Percentiles rank a stretch among this genome's conserved stretches.
Evolutionary conservation across 2,888 invertebrate genomes (phyloP).

Genomic region (Eristalinus sepulchralis): DNA sequence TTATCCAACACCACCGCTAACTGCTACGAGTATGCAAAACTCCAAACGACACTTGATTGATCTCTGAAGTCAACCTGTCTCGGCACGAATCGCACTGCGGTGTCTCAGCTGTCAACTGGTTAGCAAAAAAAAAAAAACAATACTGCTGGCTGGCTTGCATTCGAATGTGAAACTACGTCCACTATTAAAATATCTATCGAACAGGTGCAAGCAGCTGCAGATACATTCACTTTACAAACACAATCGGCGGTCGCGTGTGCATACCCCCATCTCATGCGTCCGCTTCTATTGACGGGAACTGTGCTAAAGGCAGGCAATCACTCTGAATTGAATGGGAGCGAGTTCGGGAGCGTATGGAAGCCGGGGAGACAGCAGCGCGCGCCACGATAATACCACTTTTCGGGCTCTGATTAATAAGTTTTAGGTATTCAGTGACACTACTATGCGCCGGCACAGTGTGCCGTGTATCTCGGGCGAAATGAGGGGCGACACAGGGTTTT

Average conservation of each 20-base stretch:
- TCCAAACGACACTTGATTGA: background rate
- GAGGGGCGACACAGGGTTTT: conserved; percentile 58
- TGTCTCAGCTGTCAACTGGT: background rate
- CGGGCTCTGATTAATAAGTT: conserved; percentile 66
- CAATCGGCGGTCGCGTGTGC: conserved; percentile 21
- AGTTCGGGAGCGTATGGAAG: background rate
- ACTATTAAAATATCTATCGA: conserved; percentile 58
- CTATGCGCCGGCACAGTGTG: conserved; percentile 48
- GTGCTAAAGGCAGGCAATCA: conserved; percentile 34
- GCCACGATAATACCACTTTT: conserved; percentile 58
- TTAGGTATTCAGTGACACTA: conserved; percentile 68
- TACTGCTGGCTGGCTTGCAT: background rate
- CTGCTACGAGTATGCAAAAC: background rate
- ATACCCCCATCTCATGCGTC: background rate
- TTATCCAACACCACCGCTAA: background rate
- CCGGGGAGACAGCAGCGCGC: conserved; percentile 1
- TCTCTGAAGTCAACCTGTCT: background rate
- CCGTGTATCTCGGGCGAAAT: conserved; percentile 13
- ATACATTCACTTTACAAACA: conserved; percentile 53
- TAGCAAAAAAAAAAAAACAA: background rate
- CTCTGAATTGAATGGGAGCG: background rate
- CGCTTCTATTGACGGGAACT: background rate
- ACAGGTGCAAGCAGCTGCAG: conserved; percentile 66
- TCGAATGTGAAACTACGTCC: conserved; percentile 46
- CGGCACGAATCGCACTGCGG: background rate